Evolutionary conservation across 2,797 vertebrate species (phyloP), one percentile per base, ranked within the genome.

Genomic region (Melanotaenia nigrans): DNA sequence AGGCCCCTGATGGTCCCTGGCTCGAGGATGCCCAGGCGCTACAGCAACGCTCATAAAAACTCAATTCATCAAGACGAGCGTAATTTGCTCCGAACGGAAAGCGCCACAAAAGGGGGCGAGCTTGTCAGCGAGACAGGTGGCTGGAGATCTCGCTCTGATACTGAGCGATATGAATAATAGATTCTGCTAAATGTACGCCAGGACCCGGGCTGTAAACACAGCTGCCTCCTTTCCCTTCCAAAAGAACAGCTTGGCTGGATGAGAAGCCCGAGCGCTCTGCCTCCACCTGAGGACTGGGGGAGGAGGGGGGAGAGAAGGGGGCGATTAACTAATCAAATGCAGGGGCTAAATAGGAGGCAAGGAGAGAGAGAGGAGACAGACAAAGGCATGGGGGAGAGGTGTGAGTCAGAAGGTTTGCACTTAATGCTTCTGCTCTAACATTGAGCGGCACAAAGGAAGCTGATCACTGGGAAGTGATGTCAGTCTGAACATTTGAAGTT

Each of bases 81-180:
- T 97, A 96, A 97, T 98, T 99, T 98, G 96, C 96, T 97, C 96
- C 95, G 95, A 97, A 97, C 95, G 96, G 96, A 96, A 97, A 97
- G 96, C 96, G 81, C 96, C 96, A 98, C 97, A 98, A 98, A 98
- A 98, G 96, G 97, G 96, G 97, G 96, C 95, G 96, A 97, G 98
- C 97, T 97, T 97, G 97, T 99, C 97, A 97, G 97, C 95, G 96
- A 98, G 98, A 99, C 98, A 99, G 98, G 98, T 99, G 98, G 98
- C 96, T 96, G 96, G 96, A 99, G 97, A 99, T 99, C 97, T 97
- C 96, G 97, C 97, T 96, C 96, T 97, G 97, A 98, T 98, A 98
- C 96, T 97, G 96, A 97, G 97, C 96, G 97, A 98, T 98, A 99
- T 99, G 97, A 99, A 99, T 99, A 99, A 99, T 99, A 99, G 97